Base-by-base conservation (phyloP, 2,888 invertebrate species). In the Byasa hedistus region DNA sequence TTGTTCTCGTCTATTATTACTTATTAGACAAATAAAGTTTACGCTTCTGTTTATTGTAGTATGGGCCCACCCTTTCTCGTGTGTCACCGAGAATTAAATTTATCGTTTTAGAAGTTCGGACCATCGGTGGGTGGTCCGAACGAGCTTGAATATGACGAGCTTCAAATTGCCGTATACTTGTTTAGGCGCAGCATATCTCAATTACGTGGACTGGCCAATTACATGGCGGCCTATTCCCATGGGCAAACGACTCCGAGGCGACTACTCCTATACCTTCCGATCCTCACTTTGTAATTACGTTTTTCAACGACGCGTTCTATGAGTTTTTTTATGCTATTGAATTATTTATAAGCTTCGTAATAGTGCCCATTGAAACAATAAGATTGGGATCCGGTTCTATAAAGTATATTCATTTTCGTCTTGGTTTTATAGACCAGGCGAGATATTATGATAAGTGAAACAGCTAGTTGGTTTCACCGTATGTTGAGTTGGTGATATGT, bases 161-260 rank as follows among this genome's bases (percentile, higher is more conserved):
- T 76, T 82, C 81, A 85, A 86, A 85, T 84, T 83, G 81, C 80
- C 74, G 71, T 69, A 71, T 77, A 73, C 79, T 80, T 76, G 78
- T 81, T 79, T 81, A 78, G 77, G 76, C 77, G 77, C 78, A 77
- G 78, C 79, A 81, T 80, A 82, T 78, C 79, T 84, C 82, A 80
- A 84, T 86, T 83, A 86, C 80, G 75, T 22, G 21, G 72, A 75
- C 76, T 77, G 75, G 74, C 80, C 84, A 82, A 85, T 85, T 83
- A 86, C 82, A 81, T 80, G 72, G 78, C 76, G 76, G 84, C 81
- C 77, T 83, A 56, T 67, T 86, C 82, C 81, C 80, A 82, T 82
- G 78, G 75, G 75, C 72, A 69, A 74, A 71, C 70, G 70, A 67
- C 63, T 58, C 54, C 51, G 61, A 76, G 73, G 73, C 73, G 51